Conservation (phyloP, 2,888 invertebrate species). For the Morpho helenor region DNA sequence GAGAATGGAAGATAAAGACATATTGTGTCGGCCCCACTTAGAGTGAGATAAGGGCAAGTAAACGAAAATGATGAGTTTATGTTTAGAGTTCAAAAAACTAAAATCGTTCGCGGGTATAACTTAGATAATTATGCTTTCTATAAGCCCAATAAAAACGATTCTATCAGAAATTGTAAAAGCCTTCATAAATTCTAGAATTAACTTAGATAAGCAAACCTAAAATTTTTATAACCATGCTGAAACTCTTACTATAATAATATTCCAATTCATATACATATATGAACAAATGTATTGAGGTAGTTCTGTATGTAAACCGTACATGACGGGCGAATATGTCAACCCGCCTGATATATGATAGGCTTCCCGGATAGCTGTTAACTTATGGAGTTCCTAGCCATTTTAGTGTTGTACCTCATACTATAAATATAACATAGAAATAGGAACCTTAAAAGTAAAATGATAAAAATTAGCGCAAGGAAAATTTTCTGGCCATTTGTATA, state of each 20-base stretch:
- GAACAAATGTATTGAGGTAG: constrained; percentile 18
- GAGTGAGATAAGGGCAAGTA: too few relatives aligned
- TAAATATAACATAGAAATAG: constrained; percentile 4
- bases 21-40: too few relatives aligned
- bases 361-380: constrained; percentile 64
- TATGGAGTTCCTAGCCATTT: constrained; percentile 59
- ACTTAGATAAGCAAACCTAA: neutral
- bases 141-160: too few relatives aligned
- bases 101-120: too few relatives aligned
- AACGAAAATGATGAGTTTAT: too few relatives aligned
- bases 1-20: too few relatives aligned
- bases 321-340: constrained; percentile 64
- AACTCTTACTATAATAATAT: constrained; percentile 7
- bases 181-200: too few relatives aligned
- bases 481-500: too few relatives aligned
- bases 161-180: too few relatives aligned
- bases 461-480: too few relatives aligned
- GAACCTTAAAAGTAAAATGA: neutral
- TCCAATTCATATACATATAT: constrained; percentile 11
- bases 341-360: constrained; percentile 68
- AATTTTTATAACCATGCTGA: constrained; percentile 19
- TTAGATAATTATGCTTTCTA: too few relatives aligned
- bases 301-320: constrained; percentile 53
- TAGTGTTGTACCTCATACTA: constrained; percentile 37
- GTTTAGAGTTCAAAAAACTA: too few relatives aligned